Conservation (phyloP, 2,888 invertebrate genomes). For the Polydesmus complanatus region DNA sequence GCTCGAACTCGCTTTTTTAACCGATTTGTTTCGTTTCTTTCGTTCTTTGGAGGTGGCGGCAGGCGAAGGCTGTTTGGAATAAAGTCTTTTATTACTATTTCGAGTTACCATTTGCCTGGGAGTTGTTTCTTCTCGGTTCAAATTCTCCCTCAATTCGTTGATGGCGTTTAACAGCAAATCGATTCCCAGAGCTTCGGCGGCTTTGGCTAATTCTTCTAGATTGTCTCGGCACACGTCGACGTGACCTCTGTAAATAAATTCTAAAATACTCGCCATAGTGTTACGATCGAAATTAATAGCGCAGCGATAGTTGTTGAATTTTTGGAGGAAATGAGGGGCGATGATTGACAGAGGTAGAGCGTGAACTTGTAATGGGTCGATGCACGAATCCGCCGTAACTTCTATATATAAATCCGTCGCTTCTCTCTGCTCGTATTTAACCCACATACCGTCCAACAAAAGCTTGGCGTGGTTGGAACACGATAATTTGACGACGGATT, state of each 20-base stretch:
- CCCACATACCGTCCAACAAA: neutral
- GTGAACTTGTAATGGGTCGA: neutral
- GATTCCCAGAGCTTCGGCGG: neutral
- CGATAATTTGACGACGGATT: neutral
- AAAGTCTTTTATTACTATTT: neutral
- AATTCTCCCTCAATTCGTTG: neutral
- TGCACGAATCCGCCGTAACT: neutral
- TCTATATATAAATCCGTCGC: neutral
- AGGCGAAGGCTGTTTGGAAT: neutral
- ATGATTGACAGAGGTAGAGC: neutral
- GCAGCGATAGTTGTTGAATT: neutral
- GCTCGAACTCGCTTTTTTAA: neutral
- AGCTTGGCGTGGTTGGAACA: neutral
- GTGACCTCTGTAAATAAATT: neutral
- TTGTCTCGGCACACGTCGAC: neutral
- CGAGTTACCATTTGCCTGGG: neutral
- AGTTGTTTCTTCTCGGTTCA: too few relatives aligned
- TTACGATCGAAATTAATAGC: neutral
- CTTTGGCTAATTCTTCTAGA: neutral
- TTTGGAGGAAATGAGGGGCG: neutral
- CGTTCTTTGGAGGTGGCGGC: neutral
- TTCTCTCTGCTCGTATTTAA: neutral
- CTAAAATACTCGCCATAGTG: neutral
- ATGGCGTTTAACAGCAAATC: neutral
- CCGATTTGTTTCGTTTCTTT: neutral